phyloP scores from a whole-genome alignment of 2,888 invertebrate species.

The Sicus ferrugineus region DNA sequence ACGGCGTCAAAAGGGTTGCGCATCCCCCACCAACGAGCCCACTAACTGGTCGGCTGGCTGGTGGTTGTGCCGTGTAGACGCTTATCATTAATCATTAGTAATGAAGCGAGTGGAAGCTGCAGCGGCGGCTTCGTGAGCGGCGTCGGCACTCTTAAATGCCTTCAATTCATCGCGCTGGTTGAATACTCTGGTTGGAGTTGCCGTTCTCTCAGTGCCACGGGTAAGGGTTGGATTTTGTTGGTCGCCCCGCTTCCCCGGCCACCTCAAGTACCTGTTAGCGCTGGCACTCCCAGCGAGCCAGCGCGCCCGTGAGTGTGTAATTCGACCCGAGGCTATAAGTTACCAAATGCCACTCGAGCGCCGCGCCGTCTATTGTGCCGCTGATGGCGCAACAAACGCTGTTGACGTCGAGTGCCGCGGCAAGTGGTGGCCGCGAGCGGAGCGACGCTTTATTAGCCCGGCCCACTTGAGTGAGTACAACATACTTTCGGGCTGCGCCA shows the following conservation, averaged over 20 bases:
- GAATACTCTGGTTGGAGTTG: neutral
- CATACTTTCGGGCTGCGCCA: slow-evolving; percentile 25
- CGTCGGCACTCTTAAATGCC: slow-evolving; percentile 10
- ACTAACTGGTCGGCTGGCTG: slow-evolving; percentile 19
- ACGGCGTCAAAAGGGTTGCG: slow-evolving; percentile 49
- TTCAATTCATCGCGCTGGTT: slow-evolving; percentile 5
- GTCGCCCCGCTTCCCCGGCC: neutral
- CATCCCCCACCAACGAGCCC: slow-evolving; percentile 42
- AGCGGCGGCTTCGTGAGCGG: slow-evolving; percentile 7
- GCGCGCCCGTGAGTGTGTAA: slow-evolving; percentile 51
- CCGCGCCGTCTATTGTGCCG: slow-evolving; percentile 47
- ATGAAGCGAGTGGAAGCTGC: slow-evolving; percentile 57
- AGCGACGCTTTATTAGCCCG: slow-evolving; percentile 25
- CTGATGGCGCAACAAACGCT: slow-evolving; percentile 31
- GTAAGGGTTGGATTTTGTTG: slow-evolving; percentile 24
- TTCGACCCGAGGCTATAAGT: slow-evolving; percentile 63
- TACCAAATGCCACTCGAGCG: slow-evolving; percentile 57
- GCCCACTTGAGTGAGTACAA: slow-evolving; percentile 33
- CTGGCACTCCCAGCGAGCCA: slow-evolving; percentile 6
- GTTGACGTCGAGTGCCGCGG: slow-evolving; percentile 6
- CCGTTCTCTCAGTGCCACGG: neutral
- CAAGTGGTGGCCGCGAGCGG: slow-evolving; percentile 6
- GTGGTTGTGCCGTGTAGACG: slow-evolving; percentile 42
- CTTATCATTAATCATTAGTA: slow-evolving; percentile 64
- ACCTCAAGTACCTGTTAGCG: slow-evolving; percentile 60